A percentile compares a stretch with the other conserved stretches of the same genome.
Evolutionary conservation across 2,888 invertebrate species (phyloP).

Genomic region (Lasioglossum oenotherae): DNA sequence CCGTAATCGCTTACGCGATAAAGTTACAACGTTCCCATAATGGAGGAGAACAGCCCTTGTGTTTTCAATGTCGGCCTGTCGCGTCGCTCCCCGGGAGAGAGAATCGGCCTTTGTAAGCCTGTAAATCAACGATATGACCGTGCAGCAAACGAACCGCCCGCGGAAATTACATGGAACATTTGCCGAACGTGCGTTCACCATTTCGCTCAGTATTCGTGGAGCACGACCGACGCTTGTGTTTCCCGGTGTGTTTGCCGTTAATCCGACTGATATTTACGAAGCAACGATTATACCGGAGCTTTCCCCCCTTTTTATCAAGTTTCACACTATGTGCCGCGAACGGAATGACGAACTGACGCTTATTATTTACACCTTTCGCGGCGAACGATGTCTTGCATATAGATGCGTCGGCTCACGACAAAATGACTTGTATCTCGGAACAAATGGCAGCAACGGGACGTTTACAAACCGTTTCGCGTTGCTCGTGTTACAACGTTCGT

Average conservation of each 20-base stretch:
- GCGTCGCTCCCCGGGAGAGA: neutral
- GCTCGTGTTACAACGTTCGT: neutral
- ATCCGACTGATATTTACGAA: conserved; percentile 29
- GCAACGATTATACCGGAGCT: neutral
- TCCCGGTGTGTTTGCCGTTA: neutral
- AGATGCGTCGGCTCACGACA: neutral
- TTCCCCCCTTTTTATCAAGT: conserved; percentile 17
- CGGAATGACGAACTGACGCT: neutral
- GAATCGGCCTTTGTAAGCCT: conserved; percentile 39
- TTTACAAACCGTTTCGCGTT: neutral
- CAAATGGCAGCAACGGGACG: neutral
- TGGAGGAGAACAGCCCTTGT: neutral
- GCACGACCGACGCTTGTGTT: neutral
- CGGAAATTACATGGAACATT: conserved; percentile 43
- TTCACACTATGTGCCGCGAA: neutral
- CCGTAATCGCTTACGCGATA: conserved; percentile 20
- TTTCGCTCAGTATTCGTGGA: neutral
- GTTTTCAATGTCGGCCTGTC: conserved; percentile 11
- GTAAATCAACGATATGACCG: conserved; percentile 41
- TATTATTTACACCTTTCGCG: conserved; percentile 7
- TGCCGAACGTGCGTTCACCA: conserved; percentile 6
- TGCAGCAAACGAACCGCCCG: conserved; percentile 6
- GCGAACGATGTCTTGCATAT: neutral
- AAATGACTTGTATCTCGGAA: neutral
- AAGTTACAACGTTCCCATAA: conserved; percentile 23